A percentile compares a stretch with the other conserved stretches of the same genome.
phyloP scores from a whole-genome alignment of 2,113 vertebrate genomes.

The Esox niger region DNA sequence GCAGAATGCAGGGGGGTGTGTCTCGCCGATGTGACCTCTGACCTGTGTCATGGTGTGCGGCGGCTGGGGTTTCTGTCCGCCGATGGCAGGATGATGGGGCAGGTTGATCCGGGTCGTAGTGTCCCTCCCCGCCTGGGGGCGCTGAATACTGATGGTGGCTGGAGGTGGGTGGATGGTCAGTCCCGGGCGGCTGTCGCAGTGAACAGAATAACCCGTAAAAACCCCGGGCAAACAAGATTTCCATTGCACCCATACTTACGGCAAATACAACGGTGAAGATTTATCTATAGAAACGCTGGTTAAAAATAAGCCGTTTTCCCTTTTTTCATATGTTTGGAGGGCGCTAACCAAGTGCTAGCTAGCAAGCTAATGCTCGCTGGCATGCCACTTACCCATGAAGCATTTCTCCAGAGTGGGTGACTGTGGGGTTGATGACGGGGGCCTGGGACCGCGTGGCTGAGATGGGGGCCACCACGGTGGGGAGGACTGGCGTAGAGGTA shows the following conservation, averaged over 20 bases:
- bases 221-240: no score
- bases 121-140: constrained; percentile 83
- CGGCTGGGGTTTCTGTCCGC: constrained; percentile 85
- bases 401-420: constrained; percentile 86
- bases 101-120: constrained; percentile 84
- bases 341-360: no score
- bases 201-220: no score
- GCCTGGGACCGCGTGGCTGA: constrained; percentile 92
- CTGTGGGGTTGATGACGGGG: constrained; percentile 88
- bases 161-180: constrained; percentile 88
- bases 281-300: no score
- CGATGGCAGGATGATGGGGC: constrained; percentile 88
- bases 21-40: no score
- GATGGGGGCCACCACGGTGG: constrained; percentile 92
- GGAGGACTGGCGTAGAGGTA: constrained; percentile 87
- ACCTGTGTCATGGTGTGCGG: constrained; percentile 94
- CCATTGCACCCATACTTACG: no score
- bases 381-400: constrained; percentile 79
- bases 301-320: no score
- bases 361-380: neutral
- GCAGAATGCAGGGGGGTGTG: no score
- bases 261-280: no score
- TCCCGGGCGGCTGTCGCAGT: constrained; percentile 76
- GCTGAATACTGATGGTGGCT: constrained; percentile 88
- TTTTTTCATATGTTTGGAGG: no score